Evolutionary conservation across 2,888 invertebrate genomes (phyloP).

Genomic region (Rhyacophila evoluta): DNA sequence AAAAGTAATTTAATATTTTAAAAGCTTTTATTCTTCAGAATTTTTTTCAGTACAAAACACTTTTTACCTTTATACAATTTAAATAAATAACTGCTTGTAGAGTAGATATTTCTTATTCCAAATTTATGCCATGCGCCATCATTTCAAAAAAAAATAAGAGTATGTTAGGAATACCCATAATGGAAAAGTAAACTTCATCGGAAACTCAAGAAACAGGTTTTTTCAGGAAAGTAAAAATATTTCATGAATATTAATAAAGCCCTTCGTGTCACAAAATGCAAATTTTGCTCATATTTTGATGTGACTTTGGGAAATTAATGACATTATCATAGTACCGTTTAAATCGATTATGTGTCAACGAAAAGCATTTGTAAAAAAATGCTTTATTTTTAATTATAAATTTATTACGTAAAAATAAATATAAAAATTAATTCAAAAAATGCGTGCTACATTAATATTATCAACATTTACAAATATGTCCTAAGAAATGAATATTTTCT

Average conservation of each 20-base stretch:
- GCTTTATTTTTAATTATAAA: not conserved
- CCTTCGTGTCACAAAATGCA: not conserved
- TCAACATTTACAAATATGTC: not conserved
- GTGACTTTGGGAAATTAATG: not conserved
- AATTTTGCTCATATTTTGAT: not conserved
- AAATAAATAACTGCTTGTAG: too few species aligned
- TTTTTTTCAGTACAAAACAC: too few species aligned
- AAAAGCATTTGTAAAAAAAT: not conserved
- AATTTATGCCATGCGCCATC: too few species aligned
- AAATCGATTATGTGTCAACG: constrained; percentile 11
- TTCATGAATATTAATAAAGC: not conserved
- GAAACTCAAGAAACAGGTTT: not conserved
- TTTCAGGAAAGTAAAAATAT: not conserved
- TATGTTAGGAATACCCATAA: too few species aligned
- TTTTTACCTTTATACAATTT: too few species aligned
- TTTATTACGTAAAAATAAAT: not conserved
- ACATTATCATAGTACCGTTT: not conserved
- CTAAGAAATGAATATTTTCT: too few species aligned
- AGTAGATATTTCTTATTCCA: too few species aligned
- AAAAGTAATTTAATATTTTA: too few species aligned
- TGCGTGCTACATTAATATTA: not conserved
- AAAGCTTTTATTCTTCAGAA: too few species aligned
- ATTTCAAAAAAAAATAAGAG: too few species aligned
- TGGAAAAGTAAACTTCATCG: too few species aligned
- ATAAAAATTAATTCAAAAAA: not conserved